Base-by-base conservation (phyloP, 2,113 vertebrate species). In the Atlantisia rogersi region DNA sequence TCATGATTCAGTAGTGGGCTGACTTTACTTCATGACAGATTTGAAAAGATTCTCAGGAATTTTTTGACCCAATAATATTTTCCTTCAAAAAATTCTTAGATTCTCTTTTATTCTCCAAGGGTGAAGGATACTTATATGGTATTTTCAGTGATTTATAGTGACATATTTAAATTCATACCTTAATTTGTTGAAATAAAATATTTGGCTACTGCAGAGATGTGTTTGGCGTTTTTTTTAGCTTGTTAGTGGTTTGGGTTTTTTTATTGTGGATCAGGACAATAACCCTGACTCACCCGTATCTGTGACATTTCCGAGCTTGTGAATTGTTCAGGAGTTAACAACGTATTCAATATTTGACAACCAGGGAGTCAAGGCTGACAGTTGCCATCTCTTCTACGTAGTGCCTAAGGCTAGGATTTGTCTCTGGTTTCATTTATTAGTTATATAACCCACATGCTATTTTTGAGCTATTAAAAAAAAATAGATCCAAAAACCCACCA, bases 361-460 rank as follows among this genome's bases (percentile, higher is more conserved):
- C 46, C 1, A 0, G 58, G 48, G 86, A 95, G 81, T 83, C 92
- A 85, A 91, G 29, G 77, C 71, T 92, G 94, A 89, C 94, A 93
- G 94, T 82, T 93, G 67, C 86, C 80, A 87, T 95, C 77, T 62
- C 60, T 77, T 95, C 60, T 55, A 6, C 0, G 0, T 40, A 58
- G 29, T 0, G 60, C 90, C 88, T 95, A 20, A 67, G 96, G 96
- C 82, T 78, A 87, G 63, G 59, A 91, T 94, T 97, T 96, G 80
- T 90, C 88, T 95, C 65, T 78, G 58, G 85, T 96, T 97, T 95
- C 70, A 81, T 93, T 76, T 93, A 79, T 90, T 95, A 78, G 80
- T 97, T 97, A 95, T 94, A 79, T 96, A 97, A 96, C 59, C 26
- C 24, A 73, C 22, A 81, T 44, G n/a, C 80, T 94, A 96, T 91